Percentiles rank a stretch among this genome's conserved stretches.
phyloP scores from a whole-genome alignment of 2,113 vertebrate species.

The Peromyscus maniculatus region DNA sequence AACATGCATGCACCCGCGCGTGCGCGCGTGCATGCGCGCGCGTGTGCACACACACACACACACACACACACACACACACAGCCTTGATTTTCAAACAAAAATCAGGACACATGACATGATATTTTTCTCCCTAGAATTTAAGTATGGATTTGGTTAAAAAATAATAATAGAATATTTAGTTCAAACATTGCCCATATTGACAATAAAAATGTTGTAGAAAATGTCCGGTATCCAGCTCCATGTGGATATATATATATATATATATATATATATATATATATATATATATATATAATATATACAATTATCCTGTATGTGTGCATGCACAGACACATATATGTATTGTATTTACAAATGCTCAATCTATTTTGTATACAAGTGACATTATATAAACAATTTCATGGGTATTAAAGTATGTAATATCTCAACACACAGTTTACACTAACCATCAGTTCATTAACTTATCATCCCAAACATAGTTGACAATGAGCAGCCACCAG shows the following conservation, averaged over 20 bases:
- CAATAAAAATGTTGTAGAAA: not conserved
- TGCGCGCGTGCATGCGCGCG: too few species aligned
- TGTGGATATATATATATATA: too few species aligned
- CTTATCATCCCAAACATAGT: conserved; percentile 18
- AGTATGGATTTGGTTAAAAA: not conserved
- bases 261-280: too few species aligned
- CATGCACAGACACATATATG: not conserved
- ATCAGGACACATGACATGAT: fast-evolving
- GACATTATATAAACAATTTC: conserved; percentile 3
- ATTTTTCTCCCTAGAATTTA: not conserved
- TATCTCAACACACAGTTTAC: conserved; percentile 36
- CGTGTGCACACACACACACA: not conserved
- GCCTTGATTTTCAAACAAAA: conserved; percentile 8
- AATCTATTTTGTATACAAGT: conserved; percentile 16
- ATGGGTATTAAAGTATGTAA: conserved; percentile 5
- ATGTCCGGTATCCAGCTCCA: not conserved
- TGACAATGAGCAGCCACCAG: not conserved
- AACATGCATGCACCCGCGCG: not conserved
- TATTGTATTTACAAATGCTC: not conserved
- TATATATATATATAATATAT: too few species aligned
- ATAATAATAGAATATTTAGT: not conserved
- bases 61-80: not conserved
- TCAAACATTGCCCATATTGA: not conserved
- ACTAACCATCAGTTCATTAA: conserved; percentile 23
- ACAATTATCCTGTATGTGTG: not conserved